Evolutionary conservation across 2,113 vertebrate species (phyloP).

Genomic region (Tylochromis polylepis): DNA sequence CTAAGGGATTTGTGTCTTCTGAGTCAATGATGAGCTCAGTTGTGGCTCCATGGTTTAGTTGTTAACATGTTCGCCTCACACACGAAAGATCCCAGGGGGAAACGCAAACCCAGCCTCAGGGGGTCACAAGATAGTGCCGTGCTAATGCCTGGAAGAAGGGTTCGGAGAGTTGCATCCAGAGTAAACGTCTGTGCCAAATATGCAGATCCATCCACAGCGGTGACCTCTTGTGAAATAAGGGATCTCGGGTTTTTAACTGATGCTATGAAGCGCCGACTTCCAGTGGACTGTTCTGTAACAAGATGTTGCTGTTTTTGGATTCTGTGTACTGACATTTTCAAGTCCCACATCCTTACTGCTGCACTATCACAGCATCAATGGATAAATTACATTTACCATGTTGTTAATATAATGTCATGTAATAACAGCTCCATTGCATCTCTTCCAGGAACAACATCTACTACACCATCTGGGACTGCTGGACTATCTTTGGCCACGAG

Average conservation of each 20-base stretch:
- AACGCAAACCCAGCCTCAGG: neutral
- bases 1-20: neutral
- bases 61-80: neutral
- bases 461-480: conserved; percentile 98
- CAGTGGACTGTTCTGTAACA: neutral
- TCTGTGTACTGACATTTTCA: neutral
- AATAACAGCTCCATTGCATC: neutral
- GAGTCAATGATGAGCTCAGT: neutral
- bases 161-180: neutral
- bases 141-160: neutral
- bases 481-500: conserved; percentile 88
- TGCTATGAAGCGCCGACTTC: neutral
- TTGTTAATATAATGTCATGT: neutral
- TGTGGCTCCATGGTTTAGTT: neutral
- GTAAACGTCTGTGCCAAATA: neutral
- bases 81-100: neutral
- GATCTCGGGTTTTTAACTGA: neutral
- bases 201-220: neutral
- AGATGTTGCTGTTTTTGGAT: neutral
- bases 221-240: neutral
- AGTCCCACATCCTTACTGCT: neutral
- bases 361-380: neutral
- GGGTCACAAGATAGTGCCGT: neutral
- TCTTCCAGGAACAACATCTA: conserved; percentile 86
- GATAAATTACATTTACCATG: neutral